phyloP scores from a whole-genome alignment of 1,140 invertebrate species.

The Drosophila truncata region DNA sequence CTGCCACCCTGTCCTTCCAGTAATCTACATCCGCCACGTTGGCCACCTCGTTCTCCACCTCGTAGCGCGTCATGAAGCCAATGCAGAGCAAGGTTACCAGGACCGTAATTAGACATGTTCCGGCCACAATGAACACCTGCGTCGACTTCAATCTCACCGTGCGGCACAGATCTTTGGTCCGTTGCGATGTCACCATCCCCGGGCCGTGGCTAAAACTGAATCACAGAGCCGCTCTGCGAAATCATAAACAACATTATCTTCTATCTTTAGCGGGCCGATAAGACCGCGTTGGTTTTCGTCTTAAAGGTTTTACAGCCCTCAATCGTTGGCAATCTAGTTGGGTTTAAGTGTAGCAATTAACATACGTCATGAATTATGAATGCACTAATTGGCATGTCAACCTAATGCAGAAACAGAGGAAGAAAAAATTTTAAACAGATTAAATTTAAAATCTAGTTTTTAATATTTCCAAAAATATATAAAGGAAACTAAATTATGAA shows the following conservation, averaged over 20 bases:
- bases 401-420: conserved; percentile 48
- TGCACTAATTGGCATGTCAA: conserved; percentile 61
- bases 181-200: conserved; percentile 29
- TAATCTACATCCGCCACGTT: conserved; percentile 68
- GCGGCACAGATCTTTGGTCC: conserved; percentile 33
- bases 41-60: conserved; percentile 71
- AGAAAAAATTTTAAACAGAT: conserved; percentile 3
- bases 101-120: conserved; percentile 54
- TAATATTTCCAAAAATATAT: no score
- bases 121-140: conserved; percentile 70
- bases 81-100: conserved; percentile 68
- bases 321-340: conserved; percentile 21
- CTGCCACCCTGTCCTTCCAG: conserved; percentile 66
- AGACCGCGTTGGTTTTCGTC: background rate
- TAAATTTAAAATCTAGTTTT: background rate
- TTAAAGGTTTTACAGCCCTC: conserved; percentile 37
- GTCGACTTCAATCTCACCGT: conserved; percentile 58
- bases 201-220: conserved; percentile 21
- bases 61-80: conserved; percentile 69
- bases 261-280: conserved; percentile 16
- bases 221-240: background rate
- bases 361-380: conserved; percentile 60
- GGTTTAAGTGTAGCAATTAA: conserved; percentile 59
- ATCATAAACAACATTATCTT: conserved; percentile 37
- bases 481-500: background rate